Evolutionary conservation across 2,797 vertebrate genomes (phyloP).

Genomic region (Taeniopygia guttata): DNA sequence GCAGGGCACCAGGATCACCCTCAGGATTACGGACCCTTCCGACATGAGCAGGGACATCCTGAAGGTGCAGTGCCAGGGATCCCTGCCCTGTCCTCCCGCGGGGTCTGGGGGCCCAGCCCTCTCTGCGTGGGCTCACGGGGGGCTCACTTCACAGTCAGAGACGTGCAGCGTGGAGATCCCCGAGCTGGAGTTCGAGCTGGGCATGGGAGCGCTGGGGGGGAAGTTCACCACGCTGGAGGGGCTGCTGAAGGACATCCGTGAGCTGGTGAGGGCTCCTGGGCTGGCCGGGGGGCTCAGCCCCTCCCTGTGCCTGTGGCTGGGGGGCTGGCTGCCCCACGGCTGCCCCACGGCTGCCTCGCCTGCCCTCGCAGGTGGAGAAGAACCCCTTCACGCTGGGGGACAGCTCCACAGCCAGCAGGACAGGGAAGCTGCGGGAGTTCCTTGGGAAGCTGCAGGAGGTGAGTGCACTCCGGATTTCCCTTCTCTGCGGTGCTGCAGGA

Average conservation of each 20-base stretch:
- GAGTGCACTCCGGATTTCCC: rapidly evolving
- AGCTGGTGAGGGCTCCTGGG: conserved; percentile 74
- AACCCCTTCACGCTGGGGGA: conserved; percentile 93
- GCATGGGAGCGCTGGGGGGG: conserved; percentile 89
- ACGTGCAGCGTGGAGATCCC: conserved; percentile 88
- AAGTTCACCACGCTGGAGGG: conserved; percentile 98
- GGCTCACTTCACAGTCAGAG: conserved; percentile 78
- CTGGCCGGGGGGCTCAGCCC: not conserved
- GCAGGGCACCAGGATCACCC: conserved; percentile 85
- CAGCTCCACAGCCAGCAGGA: conserved; percentile 71
- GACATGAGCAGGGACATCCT: conserved; percentile 92
- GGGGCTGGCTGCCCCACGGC: not conserved
- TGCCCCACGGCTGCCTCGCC: not conserved
- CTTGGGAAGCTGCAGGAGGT: conserved; percentile 83
- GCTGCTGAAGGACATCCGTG: conserved; percentile 87
- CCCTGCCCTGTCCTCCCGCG: not conserved
- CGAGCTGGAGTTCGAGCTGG: conserved; percentile 94
- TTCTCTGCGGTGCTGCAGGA: rapidly evolving
- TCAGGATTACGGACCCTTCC: conserved; percentile 81
- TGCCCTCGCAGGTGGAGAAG: conserved; percentile 78
- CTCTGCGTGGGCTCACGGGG: rapidly evolving
- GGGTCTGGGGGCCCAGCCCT: too few relatives aligned
- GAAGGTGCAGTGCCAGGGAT: conserved; percentile 73
- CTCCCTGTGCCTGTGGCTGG: rapidly evolving
- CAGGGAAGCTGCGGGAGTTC: conserved; percentile 82